Percentiles rank a stretch among this genome's conserved stretches.
These are phyloP conservation scores for Chymomyza caudatula DNA, from an alignment of 2,888 invertebrate genomes.

Conservation along the genomic window DNA sequence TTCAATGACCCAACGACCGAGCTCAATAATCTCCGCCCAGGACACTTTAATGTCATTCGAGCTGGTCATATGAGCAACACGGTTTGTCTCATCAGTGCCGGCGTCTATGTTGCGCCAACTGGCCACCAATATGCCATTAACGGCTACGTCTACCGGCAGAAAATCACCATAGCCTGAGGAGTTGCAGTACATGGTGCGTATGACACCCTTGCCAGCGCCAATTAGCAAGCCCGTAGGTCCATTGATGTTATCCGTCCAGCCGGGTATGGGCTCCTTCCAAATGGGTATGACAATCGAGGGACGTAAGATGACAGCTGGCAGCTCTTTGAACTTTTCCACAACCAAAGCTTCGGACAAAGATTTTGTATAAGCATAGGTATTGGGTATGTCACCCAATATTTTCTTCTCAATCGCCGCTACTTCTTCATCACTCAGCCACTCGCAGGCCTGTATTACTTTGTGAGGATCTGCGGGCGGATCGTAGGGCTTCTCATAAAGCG, in stretches of 20 bases:
- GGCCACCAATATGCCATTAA: constrained; percentile 81
- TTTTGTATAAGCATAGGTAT: constrained; percentile 88
- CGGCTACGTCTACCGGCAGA: constrained; percentile 88
- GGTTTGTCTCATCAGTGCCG: constrained; percentile 60
- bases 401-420: constrained; percentile 83
- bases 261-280: constrained; percentile 90
- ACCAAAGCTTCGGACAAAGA: constrained; percentile 92
- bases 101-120: constrained; percentile 71
- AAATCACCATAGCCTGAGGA: constrained; percentile 88
- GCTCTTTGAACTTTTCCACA: constrained; percentile 85
- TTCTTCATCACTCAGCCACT: constrained; percentile 88
- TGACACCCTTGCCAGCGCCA: constrained; percentile 90
- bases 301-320: constrained; percentile 89
- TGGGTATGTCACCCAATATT: constrained; percentile 76
- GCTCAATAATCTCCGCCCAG: constrained; percentile 92
- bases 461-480: constrained; percentile 89
- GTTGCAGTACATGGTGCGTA: constrained; percentile 92
- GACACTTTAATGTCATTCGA: constrained; percentile 89
- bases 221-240: constrained; percentile 92
- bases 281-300: constrained; percentile 95
- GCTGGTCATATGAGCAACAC: constrained; percentile 87
- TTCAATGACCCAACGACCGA: constrained; percentile 87
- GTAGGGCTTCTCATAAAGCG: constrained; percentile 91
- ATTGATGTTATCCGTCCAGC: constrained; percentile 96
- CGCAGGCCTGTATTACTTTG: constrained; percentile 86